Base-by-base conservation (phyloP, 2,797 vertebrate species). In the Muscicapa striata region DNA sequence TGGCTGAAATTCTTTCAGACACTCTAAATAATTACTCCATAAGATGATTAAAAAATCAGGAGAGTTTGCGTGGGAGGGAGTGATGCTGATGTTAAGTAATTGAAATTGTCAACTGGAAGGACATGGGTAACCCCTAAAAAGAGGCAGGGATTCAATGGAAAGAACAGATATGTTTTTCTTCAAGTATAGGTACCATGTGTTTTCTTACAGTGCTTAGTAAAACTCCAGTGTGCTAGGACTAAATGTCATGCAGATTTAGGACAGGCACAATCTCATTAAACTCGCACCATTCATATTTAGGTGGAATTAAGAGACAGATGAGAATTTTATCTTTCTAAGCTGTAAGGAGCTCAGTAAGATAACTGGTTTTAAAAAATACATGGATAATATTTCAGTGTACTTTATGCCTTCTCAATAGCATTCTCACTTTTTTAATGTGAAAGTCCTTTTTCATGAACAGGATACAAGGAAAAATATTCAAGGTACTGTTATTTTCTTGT, bases 21-120 rank as follows among this genome's bases (percentile, higher is more conserved):
- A 77, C 55, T 93, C 93, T 46, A 86, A 91, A 68, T 75, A 88
- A 86, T 89, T 61, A 17, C 27, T 32, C 41, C 8, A 15, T 87
- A 91, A 87, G 54, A 49, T 72, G 76, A 94, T 85, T 86, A 61
- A 93, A 81, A 90, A 67, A 48, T 69, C 62, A 62, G 68, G 48
- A 73, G 62, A 41, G 38, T 12, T 83, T 41, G 26, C 0, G 3
- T 13, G 14, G 23, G 32, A 13, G 14, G 15, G 4, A 2, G 1
- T 36, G 20, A 3, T 91, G 21, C 24, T 34, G 19, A 30, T 77
- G 41, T 58, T 87, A 70, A 66, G 43, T 59, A 79, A 77, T 57
- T 8, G 9, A 46, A 95, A 49, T 61, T 86, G 43, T 91, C 43
- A 46, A 7, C 46, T 83, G 29, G 30, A 64, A 78, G 61, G 69